These are phyloP conservation scores for Isaurus tuberculatus DNA, from an alignment of 92 coral and sea anemone species.

Conservation along the genomic window DNA sequence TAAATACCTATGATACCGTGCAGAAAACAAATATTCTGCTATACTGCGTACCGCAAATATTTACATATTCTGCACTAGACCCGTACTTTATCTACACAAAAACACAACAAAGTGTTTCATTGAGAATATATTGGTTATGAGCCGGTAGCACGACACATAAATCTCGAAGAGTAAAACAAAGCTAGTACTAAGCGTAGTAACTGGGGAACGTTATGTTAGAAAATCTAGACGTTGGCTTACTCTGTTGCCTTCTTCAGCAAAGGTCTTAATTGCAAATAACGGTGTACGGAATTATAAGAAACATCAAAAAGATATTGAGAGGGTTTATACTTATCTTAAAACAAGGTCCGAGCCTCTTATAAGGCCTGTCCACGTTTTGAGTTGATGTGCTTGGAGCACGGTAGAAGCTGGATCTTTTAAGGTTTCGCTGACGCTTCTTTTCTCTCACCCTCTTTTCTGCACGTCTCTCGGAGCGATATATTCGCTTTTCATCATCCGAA, in stretches of 20 bases:
- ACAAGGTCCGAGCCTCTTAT: constrained; percentile 3
- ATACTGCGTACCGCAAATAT: too few species aligned
- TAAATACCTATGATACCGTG: too few species aligned
- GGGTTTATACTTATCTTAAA: constrained; percentile 11
- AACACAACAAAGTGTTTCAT: constrained; percentile 18
- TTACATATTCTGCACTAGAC: constrained; percentile 8
- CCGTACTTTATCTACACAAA: constrained; percentile 23
- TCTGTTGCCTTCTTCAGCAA: constrained; percentile 15
- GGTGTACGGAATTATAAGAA: constrained; percentile 13
- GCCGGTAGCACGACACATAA: constrained; percentile 27
- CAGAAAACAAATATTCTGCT: too few species aligned
- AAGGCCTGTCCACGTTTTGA: constrained; percentile 13
- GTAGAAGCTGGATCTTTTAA: background rate
- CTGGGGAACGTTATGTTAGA: background rate
- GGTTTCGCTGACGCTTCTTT: constrained; percentile 10
- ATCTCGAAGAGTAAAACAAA: constrained; percentile 23
- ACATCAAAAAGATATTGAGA: background rate
- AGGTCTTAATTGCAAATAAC: constrained; percentile 9
- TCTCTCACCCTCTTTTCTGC: too few species aligned
- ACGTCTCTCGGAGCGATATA: too few species aligned
- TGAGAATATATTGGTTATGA: constrained; percentile 24
- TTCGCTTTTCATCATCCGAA: too few species aligned
- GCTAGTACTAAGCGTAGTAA: constrained; percentile 30
- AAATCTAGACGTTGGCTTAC: background rate
- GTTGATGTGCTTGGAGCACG: background rate